Evolutionary conservation across 2,797 vertebrate genomes (phyloP), one percentile per base, ranked within the genome.

Genomic region (Amblyopsis hoosieri): DNA sequence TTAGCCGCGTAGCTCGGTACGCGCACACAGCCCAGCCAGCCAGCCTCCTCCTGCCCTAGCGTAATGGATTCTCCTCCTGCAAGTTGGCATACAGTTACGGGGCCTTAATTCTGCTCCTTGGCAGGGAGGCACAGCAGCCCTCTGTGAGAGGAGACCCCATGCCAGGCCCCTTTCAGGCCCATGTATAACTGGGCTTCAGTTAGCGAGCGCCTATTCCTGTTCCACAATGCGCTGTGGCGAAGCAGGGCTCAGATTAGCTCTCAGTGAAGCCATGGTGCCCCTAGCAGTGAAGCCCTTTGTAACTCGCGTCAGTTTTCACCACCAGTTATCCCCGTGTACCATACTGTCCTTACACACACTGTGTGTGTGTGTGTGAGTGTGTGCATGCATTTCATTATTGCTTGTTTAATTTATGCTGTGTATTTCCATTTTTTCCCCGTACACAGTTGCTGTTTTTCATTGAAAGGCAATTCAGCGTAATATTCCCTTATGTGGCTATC

Each of bases 111-210:
- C 86, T 74, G 42, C 77, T 79, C 75, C 66, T 87, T 91, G 91
- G 90, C 89, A 86, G 80, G 63, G 83, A 66, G 83, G 76, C 63
- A 71, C 82, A 64, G 67, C 64, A 76, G 75, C 87, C 80, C 85
- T 85, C 86, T 74, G 83, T 83, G 80, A 84, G 72, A 60, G 67
- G 69, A 60, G 53, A 55, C 81, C 85, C 80, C 85, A 85, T 84
- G 84, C 87, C 83, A 86, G 81, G 85, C 82, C 89, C 77, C 82
- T 90, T 92, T 91, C 86, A 89, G 87, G 79, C 77, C 76, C 78
- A 80, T 82, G 82, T 87, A 85, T 86, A 82, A 78, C 86, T 84
- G 85, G 19, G 84, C 84, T 83, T 79, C 87, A 83, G 84, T 84
- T 84, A 64, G 70, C 71, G 79, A 86, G 83, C 84, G 74, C 69